phyloP scores from a whole-genome alignment of 2,113 vertebrate species.

The Odobenus rosmarus region DNA sequence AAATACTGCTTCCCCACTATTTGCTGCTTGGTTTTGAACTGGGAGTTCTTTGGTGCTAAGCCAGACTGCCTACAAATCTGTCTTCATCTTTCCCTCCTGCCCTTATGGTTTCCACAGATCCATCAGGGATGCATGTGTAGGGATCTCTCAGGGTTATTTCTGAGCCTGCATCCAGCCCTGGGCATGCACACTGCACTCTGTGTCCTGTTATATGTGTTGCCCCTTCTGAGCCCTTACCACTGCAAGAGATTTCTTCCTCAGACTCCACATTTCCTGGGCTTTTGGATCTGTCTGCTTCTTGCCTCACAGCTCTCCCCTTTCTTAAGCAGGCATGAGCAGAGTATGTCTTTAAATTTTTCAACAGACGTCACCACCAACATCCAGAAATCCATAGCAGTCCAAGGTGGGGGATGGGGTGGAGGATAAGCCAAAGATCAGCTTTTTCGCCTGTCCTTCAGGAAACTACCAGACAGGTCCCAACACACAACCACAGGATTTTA shows the following conservation, averaged over 20 bases:
- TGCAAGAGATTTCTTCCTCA: neutral
- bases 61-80: neutral
- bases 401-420: neutral
- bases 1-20: neutral
- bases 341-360: neutral
- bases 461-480: neutral
- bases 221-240: neutral
- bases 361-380: neutral
- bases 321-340: neutral
- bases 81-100: neutral
- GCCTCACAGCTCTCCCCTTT: neutral
- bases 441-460: neutral
- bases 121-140: neutral
- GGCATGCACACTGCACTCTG: neutral
- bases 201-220: neutral
- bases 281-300: neutral
- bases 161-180: neutral
- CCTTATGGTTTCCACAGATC: neutral
- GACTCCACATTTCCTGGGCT: neutral
- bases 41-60: neutral
- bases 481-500: neutral
- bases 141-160: neutral
- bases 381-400: neutral
- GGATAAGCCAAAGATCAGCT: neutral
- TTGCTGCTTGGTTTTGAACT: neutral